Conservation (phyloP, 2,113 vertebrate genomes). For the Caracal caracal region DNA sequence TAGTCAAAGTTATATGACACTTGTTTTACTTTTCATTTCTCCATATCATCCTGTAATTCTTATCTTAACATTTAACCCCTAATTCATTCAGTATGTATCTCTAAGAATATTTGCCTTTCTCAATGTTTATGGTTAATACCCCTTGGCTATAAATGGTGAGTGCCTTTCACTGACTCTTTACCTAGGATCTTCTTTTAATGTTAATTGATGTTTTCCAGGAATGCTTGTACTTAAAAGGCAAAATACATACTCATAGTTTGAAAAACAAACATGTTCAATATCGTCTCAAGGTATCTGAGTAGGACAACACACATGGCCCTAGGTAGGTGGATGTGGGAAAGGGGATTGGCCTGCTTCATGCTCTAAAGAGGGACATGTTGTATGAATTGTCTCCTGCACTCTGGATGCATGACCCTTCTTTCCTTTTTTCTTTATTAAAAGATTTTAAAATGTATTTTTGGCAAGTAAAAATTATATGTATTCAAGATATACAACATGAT, state of each 20-base stretch:
- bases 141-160: background rate
- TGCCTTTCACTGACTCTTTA: background rate
- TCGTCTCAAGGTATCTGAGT: background rate
- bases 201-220: background rate
- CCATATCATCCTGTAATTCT: background rate
- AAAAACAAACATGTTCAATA: background rate
- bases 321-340: too few relatives aligned
- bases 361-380: background rate
- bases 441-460: background rate
- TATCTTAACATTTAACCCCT: background rate
- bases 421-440: background rate
- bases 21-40: background rate
- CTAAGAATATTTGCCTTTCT: conserved; percentile 11
- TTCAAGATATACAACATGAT: background rate
- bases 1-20: background rate
- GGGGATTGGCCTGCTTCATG: background rate
- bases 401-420: background rate
- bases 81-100: background rate
- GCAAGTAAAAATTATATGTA: background rate
- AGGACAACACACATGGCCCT: background rate
- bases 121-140: background rate
- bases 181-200: background rate
- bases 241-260: background rate
- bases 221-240: background rate
- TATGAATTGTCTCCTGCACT: background rate